A percentile compares a stretch with the other conserved stretches of the same genome.
These are phyloP conservation scores for Forbesichthys papilliferus DNA, from an alignment of 2,113 vertebrate species.

Conservation along the genomic window DNA sequence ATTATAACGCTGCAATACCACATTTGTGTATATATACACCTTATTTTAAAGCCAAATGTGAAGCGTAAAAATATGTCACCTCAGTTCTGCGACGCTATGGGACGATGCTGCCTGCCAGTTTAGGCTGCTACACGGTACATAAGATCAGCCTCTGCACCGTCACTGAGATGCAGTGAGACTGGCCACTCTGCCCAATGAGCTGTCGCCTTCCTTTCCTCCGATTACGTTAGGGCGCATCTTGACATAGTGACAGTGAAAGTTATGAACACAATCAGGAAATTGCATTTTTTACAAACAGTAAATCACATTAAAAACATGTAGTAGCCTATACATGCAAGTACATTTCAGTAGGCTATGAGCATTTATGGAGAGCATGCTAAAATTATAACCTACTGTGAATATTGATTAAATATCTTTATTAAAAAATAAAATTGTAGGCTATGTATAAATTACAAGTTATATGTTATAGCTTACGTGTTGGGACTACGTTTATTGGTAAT, in stretches of 20 bases:
- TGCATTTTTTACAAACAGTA: background rate
- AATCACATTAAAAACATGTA: too few species aligned
- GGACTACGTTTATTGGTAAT: too few species aligned
- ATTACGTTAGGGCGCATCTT: background rate
- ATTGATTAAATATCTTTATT: too few species aligned
- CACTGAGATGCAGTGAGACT: conserved; percentile 26
- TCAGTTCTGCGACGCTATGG: conserved; percentile 49
- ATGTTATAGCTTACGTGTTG: too few species aligned
- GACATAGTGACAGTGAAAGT: background rate
- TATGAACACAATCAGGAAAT: background rate
- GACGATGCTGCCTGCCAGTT: conserved; percentile 57
- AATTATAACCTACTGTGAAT: too few species aligned
- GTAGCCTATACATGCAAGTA: too few species aligned
- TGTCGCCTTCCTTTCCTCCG: conserved; percentile 1
- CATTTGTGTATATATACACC: background rate
- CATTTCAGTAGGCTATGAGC: too few species aligned
- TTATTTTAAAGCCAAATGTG: background rate
- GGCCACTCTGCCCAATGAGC: conserved; percentile 2
- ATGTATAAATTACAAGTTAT: too few species aligned
- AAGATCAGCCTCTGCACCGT: conserved; percentile 45
- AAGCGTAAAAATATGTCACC: conserved; percentile 32
- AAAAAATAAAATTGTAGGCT: too few species aligned
- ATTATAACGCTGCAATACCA: conserved; percentile 12
- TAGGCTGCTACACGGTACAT: conserved; percentile 17
- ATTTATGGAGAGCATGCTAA: too few species aligned